phyloP scores from a whole-genome alignment of 2,113 vertebrate genomes.

The Phyllopteryx taeniolatus region DNA sequence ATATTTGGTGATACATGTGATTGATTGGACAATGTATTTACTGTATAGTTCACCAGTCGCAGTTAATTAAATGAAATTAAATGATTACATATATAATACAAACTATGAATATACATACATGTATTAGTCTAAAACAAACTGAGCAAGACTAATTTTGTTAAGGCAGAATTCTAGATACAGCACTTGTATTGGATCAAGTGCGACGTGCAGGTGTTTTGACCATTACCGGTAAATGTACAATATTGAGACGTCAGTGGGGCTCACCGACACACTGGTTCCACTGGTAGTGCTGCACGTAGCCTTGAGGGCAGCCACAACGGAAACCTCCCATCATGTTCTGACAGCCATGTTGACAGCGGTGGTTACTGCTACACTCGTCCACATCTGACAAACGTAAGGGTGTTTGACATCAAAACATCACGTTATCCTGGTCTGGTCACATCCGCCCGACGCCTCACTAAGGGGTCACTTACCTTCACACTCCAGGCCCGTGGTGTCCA shows the following conservation, averaged over 20 bases:
- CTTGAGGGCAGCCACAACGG: conserved; percentile 89
- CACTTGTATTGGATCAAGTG: too few species aligned
- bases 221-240: too few species aligned
- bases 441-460: neutral
- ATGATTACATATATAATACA: too few species aligned
- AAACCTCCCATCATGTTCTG: conserved; percentile 91
- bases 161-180: too few species aligned
- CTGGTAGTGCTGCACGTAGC: conserved; percentile 93
- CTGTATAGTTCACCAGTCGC: too few species aligned
- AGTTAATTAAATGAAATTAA: too few species aligned
- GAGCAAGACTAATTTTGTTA: too few species aligned
- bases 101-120: too few species aligned
- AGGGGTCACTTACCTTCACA: conserved; percentile 79
- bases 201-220: too few species aligned
- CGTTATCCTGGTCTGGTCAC: neutral
- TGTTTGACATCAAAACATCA: neutral
- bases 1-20: too few species aligned
- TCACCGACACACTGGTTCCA: conserved; percentile 96
- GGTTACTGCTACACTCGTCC: conserved; percentile 86
- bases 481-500: conserved; percentile 79
- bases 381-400: conserved; percentile 73
- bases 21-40: too few species aligned
- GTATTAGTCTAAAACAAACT: too few species aligned
- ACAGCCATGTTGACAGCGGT: conserved; percentile 89
- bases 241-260: conserved; percentile 26